Conservation (phyloP, 2,797 vertebrate genomes). For the Macroramphosus scolopax region DNA sequence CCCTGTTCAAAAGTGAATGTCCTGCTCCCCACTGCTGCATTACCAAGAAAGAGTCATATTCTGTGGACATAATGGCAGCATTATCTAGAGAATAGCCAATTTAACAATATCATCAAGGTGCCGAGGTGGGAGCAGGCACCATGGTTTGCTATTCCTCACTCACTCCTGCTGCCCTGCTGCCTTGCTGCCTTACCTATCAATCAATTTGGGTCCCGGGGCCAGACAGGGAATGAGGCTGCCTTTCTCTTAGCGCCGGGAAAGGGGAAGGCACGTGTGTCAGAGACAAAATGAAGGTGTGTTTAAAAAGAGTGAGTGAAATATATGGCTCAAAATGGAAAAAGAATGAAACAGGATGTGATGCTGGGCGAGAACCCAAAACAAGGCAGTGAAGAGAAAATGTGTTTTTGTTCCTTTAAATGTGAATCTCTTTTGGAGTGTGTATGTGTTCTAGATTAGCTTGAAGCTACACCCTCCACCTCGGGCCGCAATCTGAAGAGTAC, state of each 20-base stretch:
- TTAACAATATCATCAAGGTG: conserved; percentile 55
- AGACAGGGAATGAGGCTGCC: conserved; percentile 63
- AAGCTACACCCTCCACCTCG: conserved; percentile 40
- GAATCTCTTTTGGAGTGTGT: no score
- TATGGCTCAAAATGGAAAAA: conserved; percentile 25
- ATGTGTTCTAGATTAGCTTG: conserved; percentile 29
- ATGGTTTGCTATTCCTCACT: conserved; percentile 62
- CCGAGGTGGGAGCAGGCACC: conserved; percentile 30
- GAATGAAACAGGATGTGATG: conserved; percentile 17
- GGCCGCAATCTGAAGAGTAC: conserved; percentile 41
- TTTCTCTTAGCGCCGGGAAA: conserved; percentile 37
- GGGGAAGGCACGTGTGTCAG: no score
- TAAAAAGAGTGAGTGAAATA: conserved; percentile 44
- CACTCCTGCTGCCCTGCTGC: conserved; percentile 52
- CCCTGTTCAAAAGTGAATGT: conserved; percentile 1
- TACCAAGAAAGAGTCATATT: conserved; percentile 34
- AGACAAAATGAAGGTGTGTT: conserved; percentile 49
- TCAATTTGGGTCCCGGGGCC: conserved; percentile 60
- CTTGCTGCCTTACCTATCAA: conserved; percentile 57
- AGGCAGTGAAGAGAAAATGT: conserved; percentile 2
- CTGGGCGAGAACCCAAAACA: conserved; percentile 16
- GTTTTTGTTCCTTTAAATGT: no score
- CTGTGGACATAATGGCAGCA: conserved; percentile 27
- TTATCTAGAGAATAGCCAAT: conserved; percentile 57
- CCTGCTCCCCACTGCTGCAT: conserved; percentile 11